phyloP scores from a whole-genome alignment of 2,888 invertebrate genomes.

The Chesias legatella region DNA sequence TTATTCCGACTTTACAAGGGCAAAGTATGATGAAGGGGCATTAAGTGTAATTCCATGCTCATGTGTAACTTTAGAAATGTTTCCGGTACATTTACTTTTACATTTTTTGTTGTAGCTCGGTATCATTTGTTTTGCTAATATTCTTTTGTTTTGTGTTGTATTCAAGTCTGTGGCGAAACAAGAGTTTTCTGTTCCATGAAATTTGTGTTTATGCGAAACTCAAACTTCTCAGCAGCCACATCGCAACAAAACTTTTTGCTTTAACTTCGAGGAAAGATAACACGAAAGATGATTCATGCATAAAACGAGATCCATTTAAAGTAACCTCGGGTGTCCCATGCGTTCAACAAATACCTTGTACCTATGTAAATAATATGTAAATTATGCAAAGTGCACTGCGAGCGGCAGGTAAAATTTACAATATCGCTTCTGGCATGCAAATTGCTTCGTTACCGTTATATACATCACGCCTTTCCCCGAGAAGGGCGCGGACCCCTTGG shows the following conservation, averaged over 20 bases:
- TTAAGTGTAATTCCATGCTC: conserved; percentile 33
- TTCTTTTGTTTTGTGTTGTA: too few species aligned
- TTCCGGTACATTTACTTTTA: conserved; percentile 4
- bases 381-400: conserved; percentile 66
- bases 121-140: neutral
- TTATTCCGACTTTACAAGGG: conserved; percentile 72
- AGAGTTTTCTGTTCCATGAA: too few species aligned
- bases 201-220: neutral
- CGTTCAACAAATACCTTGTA: conserved; percentile 60
- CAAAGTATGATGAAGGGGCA: conserved; percentile 59
- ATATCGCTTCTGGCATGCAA: conserved; percentile 46
- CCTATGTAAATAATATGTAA: conserved; percentile 37
- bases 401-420: conserved; percentile 57
- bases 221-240: conserved; percentile 3
- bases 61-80: conserved; percentile 16
- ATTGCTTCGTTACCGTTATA: conserved; percentile 57
- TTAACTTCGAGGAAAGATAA: conserved; percentile 4
- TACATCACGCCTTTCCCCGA: too few species aligned
- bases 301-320: conserved; percentile 2
- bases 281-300: conserved; percentile 8
- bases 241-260: neutral
- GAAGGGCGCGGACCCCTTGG: too few species aligned
- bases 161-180: too few species aligned
- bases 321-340: conserved; percentile 29
- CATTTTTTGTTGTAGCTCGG: too few species aligned